Conservation (phyloP, 2,888 invertebrate species). For the Ophioninae sp. region DNA sequence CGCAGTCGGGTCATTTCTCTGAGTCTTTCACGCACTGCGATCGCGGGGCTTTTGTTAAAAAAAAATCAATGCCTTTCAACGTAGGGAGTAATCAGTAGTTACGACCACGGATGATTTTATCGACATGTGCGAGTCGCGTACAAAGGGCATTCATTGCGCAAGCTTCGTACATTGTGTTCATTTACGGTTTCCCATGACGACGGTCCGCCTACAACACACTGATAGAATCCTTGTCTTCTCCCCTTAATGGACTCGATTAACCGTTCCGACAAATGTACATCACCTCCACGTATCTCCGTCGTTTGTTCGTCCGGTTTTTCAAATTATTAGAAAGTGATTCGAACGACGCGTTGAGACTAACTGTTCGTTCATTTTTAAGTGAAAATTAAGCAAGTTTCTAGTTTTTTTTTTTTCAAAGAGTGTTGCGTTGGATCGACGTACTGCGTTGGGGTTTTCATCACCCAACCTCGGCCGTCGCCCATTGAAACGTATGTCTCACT, state of each 20-base stretch:
- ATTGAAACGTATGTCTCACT: too few relatives aligned
- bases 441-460: too few relatives aligned
- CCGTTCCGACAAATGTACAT: not conserved
- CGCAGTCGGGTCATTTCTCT: not conserved
- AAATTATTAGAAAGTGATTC: too few relatives aligned
- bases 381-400: too few relatives aligned
- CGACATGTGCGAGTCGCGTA: not conserved
- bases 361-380: too few relatives aligned
- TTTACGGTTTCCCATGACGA: not conserved
- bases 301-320: not conserved
- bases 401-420: too few relatives aligned
- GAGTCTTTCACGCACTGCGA: not conserved
- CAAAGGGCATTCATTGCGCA: not conserved
- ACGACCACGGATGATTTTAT: not conserved
- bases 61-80: not conserved
- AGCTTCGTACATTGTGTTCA: not conserved
- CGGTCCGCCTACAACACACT: not conserved
- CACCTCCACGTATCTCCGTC: not conserved
- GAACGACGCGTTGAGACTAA: too few relatives aligned
- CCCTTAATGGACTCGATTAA: not conserved
- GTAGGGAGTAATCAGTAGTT: not conserved
- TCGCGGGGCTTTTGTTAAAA: not conserved
- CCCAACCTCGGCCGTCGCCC: too few relatives aligned
- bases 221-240: not conserved
- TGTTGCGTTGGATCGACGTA: too few relatives aligned